phyloP scores from a whole-genome alignment of 2,888 invertebrate species.

The Dryocosmus kuriphilus region DNA sequence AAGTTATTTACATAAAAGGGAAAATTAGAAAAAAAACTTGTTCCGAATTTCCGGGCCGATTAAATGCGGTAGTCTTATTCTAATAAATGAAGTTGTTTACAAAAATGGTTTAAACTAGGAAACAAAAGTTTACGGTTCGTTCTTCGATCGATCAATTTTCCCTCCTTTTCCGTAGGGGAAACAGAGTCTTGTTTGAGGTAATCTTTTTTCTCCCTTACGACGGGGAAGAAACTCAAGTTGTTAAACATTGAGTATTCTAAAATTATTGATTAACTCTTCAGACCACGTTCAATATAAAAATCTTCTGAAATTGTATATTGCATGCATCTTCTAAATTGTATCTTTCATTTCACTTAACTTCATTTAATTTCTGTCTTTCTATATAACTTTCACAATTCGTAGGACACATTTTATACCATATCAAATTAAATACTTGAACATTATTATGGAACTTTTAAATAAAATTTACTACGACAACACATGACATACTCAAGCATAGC shows the following conservation, averaged over 20 bases:
- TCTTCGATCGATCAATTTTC: not conserved
- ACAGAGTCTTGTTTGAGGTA: not conserved
- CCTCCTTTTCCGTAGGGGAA: not conserved
- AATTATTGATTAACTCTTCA: not conserved
- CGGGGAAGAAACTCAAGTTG: not conserved
- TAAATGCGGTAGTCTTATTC: too few relatives aligned
- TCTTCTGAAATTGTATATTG: too few relatives aligned
- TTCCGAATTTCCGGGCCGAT: too few relatives aligned
- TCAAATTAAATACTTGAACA: too few relatives aligned
- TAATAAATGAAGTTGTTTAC: too few relatives aligned
- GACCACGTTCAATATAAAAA: not conserved
- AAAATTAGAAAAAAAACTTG: too few relatives aligned
- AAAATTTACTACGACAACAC: not conserved
- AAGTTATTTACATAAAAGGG: too few relatives aligned
- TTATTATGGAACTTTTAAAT: not conserved
- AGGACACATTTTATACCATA: not conserved
- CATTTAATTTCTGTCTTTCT: too few relatives aligned
- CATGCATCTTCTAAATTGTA: too few relatives aligned
- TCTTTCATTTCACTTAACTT: too few relatives aligned
- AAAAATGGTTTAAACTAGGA: too few relatives aligned
- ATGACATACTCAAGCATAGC: constrained; percentile 1
- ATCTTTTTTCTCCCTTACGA: not conserved
- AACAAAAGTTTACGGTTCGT: not conserved
- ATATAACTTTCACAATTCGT: not conserved
- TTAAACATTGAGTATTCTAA: not conserved